Percentiles rank a stretch among this genome's conserved stretches.
These are phyloP conservation scores for Corapipo altera DNA, from an alignment of 2,113 vertebrate species.

Conservation along the genomic window DNA sequence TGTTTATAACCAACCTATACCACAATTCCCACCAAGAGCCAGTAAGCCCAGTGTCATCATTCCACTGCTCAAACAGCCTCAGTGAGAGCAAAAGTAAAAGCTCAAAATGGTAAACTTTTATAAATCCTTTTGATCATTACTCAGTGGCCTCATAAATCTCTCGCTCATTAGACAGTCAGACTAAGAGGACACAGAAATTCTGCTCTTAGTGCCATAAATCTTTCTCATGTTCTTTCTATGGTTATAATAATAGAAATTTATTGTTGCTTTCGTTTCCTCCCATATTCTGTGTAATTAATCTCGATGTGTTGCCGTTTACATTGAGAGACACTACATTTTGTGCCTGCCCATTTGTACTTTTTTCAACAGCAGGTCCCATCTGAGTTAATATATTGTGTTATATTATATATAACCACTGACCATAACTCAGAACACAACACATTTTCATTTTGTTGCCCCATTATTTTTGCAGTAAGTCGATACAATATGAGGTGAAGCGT, in stretches of 20 bases:
- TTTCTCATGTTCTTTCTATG: slow-evolving; percentile 25
- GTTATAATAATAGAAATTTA: slow-evolving; percentile 57
- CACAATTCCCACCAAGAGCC: not conserved
- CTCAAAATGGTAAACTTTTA: slow-evolving; percentile 21
- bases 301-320: not conserved
- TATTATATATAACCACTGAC: slow-evolving; percentile 67
- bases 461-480: slow-evolving; percentile 74
- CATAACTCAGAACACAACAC: slow-evolving; percentile 77
- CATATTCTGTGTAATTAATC: slow-evolving; percentile 54
- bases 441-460: slow-evolving; percentile 75
- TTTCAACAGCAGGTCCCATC: slow-evolving; percentile 55
- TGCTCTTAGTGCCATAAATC: slow-evolving; percentile 37
- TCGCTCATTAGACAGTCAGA: slow-evolving; percentile 28
- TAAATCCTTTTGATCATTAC: slow-evolving; percentile 26
- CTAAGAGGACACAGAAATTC: slow-evolving; percentile 53
- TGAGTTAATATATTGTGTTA: slow-evolving; percentile 73
- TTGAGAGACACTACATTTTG: slow-evolving; percentile 55
- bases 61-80: not conserved
- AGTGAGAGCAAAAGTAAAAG: slow-evolving; percentile 9
- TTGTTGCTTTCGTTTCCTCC: slow-evolving; percentile 43
- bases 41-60: not conserved
- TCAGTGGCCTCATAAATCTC: slow-evolving; percentile 30
- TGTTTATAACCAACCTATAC: not conserved
- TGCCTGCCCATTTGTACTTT: slow-evolving; percentile 29
- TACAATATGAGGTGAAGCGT: slow-evolving; percentile 73